Percentiles rank a stretch among this genome's conserved stretches.
Conservation (phyloP, 2,113 vertebrate genomes). For the Nematolebias whitei region DNA sequence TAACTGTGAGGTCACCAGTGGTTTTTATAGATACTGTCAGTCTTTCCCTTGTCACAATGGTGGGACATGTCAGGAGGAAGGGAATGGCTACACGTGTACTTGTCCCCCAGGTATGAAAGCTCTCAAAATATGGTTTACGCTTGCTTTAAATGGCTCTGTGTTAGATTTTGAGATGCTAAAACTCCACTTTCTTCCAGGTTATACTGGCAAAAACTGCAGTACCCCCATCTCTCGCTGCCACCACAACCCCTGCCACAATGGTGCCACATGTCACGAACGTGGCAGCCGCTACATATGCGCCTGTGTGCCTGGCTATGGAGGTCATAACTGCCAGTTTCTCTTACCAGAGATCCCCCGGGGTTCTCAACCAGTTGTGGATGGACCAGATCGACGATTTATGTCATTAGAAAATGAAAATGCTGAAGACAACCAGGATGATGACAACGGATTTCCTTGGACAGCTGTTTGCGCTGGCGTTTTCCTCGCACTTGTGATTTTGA, state of each 20-base stretch:
- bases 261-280: constrained; percentile 93
- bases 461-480: constrained; percentile 90
- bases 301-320: constrained; percentile 89
- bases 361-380: constrained; percentile 78
- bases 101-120: constrained; percentile 83
- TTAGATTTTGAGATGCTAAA: constrained; percentile 1
- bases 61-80: constrained; percentile 91
- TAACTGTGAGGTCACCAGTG: constrained; percentile 84
- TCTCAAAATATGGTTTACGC: background rate
- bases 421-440: constrained; percentile 67
- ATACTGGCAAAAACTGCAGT: constrained; percentile 94
- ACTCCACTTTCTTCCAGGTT: constrained; percentile 74
- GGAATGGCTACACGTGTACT: constrained; percentile 88
- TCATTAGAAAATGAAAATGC: constrained; percentile 70
- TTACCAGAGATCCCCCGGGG: constrained; percentile 84
- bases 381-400: constrained; percentile 82
- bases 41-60: constrained; percentile 90
- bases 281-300: constrained; percentile 90
- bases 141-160: background rate
- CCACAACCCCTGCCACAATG: constrained; percentile 95
- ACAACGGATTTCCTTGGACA: constrained; percentile 88
- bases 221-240: constrained; percentile 87
- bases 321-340: constrained; percentile 95
- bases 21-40: constrained; percentile 81
- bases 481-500: constrained; percentile 89